These are phyloP conservation scores for Lithophane socia DNA, from an alignment of 2,888 invertebrate genomes.

Conservation along the genomic window DNA sequence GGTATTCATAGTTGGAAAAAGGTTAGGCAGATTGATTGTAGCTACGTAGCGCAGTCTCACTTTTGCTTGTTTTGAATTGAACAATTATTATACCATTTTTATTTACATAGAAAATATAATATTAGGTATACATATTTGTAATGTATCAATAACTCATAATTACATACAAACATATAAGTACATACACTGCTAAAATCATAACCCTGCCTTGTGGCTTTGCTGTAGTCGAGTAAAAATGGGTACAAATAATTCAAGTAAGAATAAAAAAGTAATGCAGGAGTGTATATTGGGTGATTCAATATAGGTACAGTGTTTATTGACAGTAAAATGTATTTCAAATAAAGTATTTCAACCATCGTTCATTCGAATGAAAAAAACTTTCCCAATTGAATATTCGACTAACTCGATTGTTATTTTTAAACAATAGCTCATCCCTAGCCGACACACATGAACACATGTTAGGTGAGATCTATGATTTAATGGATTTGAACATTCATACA, in stretches of 20 bases:
- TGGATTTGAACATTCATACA: constrained; percentile 13
- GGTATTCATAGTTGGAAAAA: too few relatives aligned
- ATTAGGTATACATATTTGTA: too few relatives aligned
- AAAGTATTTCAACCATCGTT: background rate
- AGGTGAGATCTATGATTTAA: constrained; percentile 38
- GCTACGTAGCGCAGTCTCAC: too few relatives aligned
- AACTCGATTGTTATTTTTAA: constrained; percentile 15
- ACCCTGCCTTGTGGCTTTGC: too few relatives aligned
- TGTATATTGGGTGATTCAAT: background rate
- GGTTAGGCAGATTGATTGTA: too few relatives aligned
- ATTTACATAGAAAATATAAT: too few relatives aligned
- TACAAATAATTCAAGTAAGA: background rate
- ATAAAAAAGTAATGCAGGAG: background rate
- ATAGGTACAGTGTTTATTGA: background rate
- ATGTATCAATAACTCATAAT: too few relatives aligned
- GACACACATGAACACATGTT: constrained; percentile 10
- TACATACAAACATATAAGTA: too few relatives aligned
- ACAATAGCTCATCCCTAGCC: constrained; percentile 37
- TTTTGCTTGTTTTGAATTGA: too few relatives aligned
- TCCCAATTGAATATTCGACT: constrained; percentile 7
- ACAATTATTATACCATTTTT: too few relatives aligned
- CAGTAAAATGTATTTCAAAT: background rate
- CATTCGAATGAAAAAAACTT: constrained; percentile 2
- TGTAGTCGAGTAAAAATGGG: background rate
- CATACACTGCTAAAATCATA: too few relatives aligned